Evolutionary conservation across 2,113 vertebrate species (phyloP).

Genomic region (Apodemus sylvaticus): DNA sequence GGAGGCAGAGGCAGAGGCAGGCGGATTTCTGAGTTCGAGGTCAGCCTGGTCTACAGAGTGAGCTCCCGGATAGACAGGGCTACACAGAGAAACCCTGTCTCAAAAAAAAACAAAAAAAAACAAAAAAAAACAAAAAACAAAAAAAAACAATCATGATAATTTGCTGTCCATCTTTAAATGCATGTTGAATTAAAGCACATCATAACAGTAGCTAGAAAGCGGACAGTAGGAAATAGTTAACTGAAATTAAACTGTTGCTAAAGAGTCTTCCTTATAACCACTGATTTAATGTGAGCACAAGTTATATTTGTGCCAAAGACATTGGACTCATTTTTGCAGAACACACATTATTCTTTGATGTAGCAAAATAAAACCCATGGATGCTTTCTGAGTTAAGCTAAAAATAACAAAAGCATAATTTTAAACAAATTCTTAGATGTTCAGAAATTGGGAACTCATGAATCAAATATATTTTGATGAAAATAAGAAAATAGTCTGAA

Average conservation of each 20-base stretch:
- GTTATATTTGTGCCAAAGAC: background rate
- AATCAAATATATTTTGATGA: background rate
- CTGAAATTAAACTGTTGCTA: background rate
- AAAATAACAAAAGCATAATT: background rate
- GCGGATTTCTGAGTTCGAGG: no score
- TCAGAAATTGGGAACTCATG: background rate
- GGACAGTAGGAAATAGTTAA: background rate
- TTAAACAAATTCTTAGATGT: background rate
- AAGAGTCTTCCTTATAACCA: background rate
- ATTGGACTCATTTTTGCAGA: background rate
- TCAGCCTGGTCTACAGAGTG: no score
- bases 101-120: no score
- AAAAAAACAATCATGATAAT: background rate
- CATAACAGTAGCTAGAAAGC: background rate
- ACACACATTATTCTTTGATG: background rate
- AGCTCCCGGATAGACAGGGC: no score
- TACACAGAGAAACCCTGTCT: no score
- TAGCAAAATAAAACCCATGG: background rate
- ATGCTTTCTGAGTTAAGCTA: background rate
- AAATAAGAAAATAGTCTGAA: conserved; percentile 22
- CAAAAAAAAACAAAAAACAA: background rate
- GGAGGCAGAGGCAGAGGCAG: no score
- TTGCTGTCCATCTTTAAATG: background rate
- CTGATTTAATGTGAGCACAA: background rate
- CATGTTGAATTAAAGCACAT: background rate